These are phyloP conservation scores for Ctenoplectra terminalis DNA, from an alignment of 1,140 invertebrate genomes.

Conservation along the genomic window DNA sequence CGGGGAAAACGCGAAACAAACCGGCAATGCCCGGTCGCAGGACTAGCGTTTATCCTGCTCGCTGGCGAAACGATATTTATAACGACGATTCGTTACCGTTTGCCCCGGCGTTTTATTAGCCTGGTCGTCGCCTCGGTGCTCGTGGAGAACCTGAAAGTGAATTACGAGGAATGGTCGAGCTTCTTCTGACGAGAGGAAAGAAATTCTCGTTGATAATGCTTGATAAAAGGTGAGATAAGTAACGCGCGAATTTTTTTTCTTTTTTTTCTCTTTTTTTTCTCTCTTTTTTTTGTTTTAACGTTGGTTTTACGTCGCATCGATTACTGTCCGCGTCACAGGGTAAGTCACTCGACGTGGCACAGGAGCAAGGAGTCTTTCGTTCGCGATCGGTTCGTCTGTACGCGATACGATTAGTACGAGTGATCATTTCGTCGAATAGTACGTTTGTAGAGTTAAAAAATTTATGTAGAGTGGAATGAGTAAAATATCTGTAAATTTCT, in stretches of 20 bases:
- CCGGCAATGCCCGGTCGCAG: background rate
- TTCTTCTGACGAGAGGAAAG: background rate
- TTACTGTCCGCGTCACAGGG: no score
- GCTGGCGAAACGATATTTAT: slow-evolving; percentile 28
- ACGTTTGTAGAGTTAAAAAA: no score
- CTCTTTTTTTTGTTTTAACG: no score
- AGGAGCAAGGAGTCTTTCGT: no score
- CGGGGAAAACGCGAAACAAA: slow-evolving; percentile 15
- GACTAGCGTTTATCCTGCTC: slow-evolving; percentile 14
- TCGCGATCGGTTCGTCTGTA: no score
- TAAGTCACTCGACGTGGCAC: no score
- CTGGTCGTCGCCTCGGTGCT: background rate
- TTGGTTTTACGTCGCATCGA: no score
- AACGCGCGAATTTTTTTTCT: background rate
- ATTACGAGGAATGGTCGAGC: background rate
- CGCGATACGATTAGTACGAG: no score
- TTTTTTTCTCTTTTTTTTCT: no score
- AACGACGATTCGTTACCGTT: slow-evolving; percentile 29
- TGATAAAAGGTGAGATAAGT: background rate
- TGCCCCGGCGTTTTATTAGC: background rate
- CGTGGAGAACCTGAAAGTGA: background rate
- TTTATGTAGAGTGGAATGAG: no score
- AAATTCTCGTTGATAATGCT: background rate
- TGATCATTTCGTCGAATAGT: no score
- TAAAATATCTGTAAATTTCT: no score